Evolutionary conservation across 2,888 invertebrate genomes (phyloP), one percentile per base, ranked within the genome.

Genomic region (Noctuana brunneofusca): DNA sequence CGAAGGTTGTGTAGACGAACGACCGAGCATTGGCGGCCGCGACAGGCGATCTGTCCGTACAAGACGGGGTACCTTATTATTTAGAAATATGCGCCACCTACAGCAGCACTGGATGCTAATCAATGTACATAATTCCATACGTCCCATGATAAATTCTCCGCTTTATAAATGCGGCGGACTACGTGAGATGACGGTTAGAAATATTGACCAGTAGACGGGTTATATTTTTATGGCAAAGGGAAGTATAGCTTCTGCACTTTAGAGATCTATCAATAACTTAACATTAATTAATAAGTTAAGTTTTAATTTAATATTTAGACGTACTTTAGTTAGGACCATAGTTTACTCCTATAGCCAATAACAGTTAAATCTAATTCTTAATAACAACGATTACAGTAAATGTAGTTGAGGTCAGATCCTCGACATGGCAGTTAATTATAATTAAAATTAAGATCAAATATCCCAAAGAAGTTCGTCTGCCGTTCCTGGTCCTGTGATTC

Each of bases 1-100:
- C 54, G 30, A 64, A 58, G 55, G 27, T 60, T 53, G 60, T 38
- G 58, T 69, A 79, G 68, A 80, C 80, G 74, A 43, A 69, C 74
- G 73, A 68, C 67, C 58, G 58, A 16, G 30, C 22, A 20, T 41
- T 38, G 57, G 48, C 50, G 62, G 41, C 20, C 12, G 54, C 54
- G 60, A 62, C 60, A 62, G 54, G 27, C 60, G 38, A 63, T 63
- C 50, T 63, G 62, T 63, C 62, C 50, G 32, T 18, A 56, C 56
- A 27, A 56, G 62, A 63, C 62, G 30, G 41, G 55, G 27, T 43
- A 58, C 38, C 58, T 58, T 50, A 60, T 60, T 60, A 60, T 62
- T 62, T 62, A 62, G 55, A 62, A 43, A 49, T 62, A 62, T 62
- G 55, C 62, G 62, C 48, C 54, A 62, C 60, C 50, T 62, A 24